Evolutionary conservation across 2,888 invertebrate genomes (phyloP).

Genomic region (Meta bourneti): DNA sequence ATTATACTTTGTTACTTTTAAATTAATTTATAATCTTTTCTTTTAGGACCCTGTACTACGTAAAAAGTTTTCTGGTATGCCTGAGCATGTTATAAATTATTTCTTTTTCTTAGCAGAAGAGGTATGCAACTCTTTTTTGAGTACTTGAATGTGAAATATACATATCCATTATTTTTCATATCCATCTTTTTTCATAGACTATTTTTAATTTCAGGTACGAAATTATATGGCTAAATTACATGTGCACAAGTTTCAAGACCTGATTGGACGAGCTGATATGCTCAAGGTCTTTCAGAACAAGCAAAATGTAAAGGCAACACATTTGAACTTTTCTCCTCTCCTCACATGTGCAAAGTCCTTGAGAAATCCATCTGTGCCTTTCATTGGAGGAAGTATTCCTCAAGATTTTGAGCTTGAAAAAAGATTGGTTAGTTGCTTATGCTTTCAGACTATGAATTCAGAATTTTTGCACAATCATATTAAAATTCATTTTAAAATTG

Average conservation of each 20-base stretch:
- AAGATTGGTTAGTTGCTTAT: slow-evolving; percentile 84
- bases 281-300: slow-evolving; percentile 88
- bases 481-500: not conserved
- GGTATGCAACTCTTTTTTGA: slow-evolving; percentile 82
- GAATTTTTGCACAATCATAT: not conserved
- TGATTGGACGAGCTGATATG: slow-evolving; percentile 94
- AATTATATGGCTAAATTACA: slow-evolving; percentile 95
- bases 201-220: slow-evolving; percentile 85
- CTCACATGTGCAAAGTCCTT: slow-evolving; percentile 93
- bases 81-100: slow-evolving; percentile 98
- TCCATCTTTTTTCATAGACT: not conserved
- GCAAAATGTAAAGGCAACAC: slow-evolving; percentile 89
- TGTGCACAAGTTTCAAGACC: slow-evolving; percentile 91
- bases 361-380: slow-evolving; percentile 91
- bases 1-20: too few species aligned
- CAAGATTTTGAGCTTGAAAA: slow-evolving; percentile 85
- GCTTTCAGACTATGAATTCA: not conserved
- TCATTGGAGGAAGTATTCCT: slow-evolving; percentile 91
- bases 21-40: not conserved
- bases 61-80: slow-evolving; percentile 97
- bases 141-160: not conserved
- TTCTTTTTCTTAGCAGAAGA: slow-evolving; percentile 99
- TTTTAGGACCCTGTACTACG: slow-evolving; percentile 91
- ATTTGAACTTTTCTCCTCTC: slow-evolving; percentile 91
- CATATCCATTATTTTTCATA: not conserved